These are phyloP conservation scores for Gymnothorax javanicus DNA, from an alignment of 2,797 vertebrate genomes.

Conservation along the genomic window DNA sequence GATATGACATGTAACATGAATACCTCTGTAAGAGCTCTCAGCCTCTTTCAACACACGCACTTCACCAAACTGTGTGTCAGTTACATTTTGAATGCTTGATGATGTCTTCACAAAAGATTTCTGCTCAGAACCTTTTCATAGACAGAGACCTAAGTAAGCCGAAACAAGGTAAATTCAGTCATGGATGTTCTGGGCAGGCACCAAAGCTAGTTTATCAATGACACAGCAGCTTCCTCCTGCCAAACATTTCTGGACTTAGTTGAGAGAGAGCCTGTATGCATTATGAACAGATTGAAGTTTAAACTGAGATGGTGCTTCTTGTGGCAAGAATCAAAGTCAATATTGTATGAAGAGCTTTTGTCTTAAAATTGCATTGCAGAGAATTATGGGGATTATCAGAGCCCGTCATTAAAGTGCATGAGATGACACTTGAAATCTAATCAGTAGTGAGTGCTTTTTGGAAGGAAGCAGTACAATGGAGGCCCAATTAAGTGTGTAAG, in stretches of 20 bases:
- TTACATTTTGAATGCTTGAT: background rate
- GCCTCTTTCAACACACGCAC: background rate
- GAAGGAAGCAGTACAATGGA: constrained; percentile 8
- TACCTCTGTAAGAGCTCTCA: background rate
- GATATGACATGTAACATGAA: background rate
- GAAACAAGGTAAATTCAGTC: background rate
- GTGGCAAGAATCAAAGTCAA: background rate
- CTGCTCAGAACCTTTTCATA: background rate
- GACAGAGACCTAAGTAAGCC: background rate
- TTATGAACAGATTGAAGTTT: background rate
- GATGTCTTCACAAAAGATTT: too few species aligned
- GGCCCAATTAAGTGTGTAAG: background rate
- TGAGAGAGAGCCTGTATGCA: background rate
- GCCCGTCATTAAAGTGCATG: background rate
- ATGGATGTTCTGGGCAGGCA: background rate
- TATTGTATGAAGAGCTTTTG: background rate
- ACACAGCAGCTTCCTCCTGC: background rate
- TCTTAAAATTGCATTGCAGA: background rate
- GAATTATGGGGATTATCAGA: constrained; percentile 3
- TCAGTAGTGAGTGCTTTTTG: constrained; percentile 4
- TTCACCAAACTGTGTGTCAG: background rate
- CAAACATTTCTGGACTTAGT: background rate
- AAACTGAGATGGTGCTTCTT: background rate
- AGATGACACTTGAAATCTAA: background rate
- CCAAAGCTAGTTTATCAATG: background rate